Evolutionary conservation across 2,113 vertebrate genomes (phyloP).

Genomic region (Dissostichus mawsoni): DNA sequence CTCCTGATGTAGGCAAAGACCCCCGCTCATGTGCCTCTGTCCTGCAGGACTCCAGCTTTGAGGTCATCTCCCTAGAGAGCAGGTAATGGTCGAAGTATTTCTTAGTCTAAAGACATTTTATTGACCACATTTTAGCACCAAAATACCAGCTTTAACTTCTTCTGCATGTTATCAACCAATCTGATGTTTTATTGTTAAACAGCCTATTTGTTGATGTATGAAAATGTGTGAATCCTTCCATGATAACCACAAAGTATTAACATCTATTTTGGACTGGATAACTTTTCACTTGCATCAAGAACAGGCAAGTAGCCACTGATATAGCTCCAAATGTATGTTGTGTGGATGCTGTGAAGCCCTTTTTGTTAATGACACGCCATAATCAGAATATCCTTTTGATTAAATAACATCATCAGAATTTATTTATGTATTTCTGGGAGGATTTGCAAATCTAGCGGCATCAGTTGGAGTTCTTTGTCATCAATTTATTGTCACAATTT

Average conservation of each 20-base stretch:
- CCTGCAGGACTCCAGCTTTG: conserved; percentile 69
- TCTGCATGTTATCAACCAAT: neutral
- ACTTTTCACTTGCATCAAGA: neutral
- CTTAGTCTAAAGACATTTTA: neutral
- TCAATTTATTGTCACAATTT: neutral
- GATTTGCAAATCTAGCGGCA: neutral
- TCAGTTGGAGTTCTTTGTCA: neutral
- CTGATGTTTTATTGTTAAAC: neutral
- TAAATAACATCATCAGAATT: too few relatives aligned
- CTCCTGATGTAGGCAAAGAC: conserved; percentile 12
- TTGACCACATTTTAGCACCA: neutral
- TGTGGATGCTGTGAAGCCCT: too few relatives aligned
- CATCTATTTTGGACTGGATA: neutral
- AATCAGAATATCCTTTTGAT: too few relatives aligned
- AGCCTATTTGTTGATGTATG: too few relatives aligned
- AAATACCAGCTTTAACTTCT: neutral
- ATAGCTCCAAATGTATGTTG: too few relatives aligned
- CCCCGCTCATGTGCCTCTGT: conserved; percentile 39
- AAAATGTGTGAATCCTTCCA: neutral
- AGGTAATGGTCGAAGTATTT: conserved; percentile 41
- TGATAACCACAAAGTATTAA: neutral
- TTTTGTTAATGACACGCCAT: too few relatives aligned
- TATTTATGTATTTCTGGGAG: too few relatives aligned
- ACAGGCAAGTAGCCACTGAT: neutral
- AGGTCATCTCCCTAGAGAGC: conserved; percentile 84